A percentile compares a stretch with the other conserved stretches of the same genome.
Evolutionary conservation across 2,113 vertebrate genomes (phyloP).

Genomic region (Lucifuga dentata): DNA sequence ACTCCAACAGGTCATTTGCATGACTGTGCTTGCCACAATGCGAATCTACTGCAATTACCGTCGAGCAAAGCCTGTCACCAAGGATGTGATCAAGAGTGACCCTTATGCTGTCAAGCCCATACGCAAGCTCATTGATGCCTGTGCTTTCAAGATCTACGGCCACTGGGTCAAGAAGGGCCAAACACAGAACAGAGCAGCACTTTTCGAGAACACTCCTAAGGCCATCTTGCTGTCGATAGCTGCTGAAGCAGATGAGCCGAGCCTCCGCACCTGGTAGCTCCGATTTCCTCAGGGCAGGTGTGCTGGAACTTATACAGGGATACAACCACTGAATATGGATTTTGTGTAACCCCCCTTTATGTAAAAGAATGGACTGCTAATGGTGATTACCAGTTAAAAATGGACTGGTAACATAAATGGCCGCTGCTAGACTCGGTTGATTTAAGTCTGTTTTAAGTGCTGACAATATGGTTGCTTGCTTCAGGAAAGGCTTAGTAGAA

Average conservation of each 20-base stretch:
- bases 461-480: neutral
- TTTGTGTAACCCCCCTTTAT: neutral
- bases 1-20: constrained; percentile 87
- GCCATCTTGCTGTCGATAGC: constrained; percentile 89
- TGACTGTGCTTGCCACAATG: constrained; percentile 93
- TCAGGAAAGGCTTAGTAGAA: too few relatives aligned
- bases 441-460: neutral
- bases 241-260: constrained; percentile 76
- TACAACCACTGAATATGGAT: neutral
- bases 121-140: constrained; percentile 94
- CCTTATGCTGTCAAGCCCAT: constrained; percentile 93
- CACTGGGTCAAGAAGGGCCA: constrained; percentile 99
- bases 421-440: neutral
- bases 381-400: neutral
- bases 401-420: neutral
- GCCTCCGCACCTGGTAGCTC: constrained; percentile 68
- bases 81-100: constrained; percentile 91
- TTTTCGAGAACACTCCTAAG: constrained; percentile 98
- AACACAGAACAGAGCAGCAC: constrained; percentile 94
- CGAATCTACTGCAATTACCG: constrained; percentile 96
- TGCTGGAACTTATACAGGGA: neutral
- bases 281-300: constrained; percentile 10
- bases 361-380: constrained; percentile 8
- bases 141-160: constrained; percentile 95
- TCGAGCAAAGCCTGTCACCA: constrained; percentile 89